Evolutionary conservation across 2,888 invertebrate genomes (phyloP).

Genomic region (Galeruca laticollis): DNA sequence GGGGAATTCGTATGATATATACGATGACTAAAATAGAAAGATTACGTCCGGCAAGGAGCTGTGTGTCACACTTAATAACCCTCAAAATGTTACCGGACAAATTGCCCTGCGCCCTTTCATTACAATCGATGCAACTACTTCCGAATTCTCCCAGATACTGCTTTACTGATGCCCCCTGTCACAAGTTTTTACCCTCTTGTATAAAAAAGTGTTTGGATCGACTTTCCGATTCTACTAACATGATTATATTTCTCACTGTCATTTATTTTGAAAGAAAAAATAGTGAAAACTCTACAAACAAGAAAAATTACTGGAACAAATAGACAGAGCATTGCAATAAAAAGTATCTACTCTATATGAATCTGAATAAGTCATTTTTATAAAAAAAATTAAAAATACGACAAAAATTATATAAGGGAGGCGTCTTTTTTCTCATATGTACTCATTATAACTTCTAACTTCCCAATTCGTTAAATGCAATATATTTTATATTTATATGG

Average conservation of each 20-base stretch:
- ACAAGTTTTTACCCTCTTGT: slow-evolving; percentile 8
- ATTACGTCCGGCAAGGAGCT: slow-evolving; percentile 47
- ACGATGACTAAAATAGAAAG: slow-evolving; percentile 55
- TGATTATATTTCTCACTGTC: slow-evolving; percentile 6
- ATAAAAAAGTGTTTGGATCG: slow-evolving; percentile 4
- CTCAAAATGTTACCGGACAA: slow-evolving; percentile 45
- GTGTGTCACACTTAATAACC: slow-evolving; percentile 44
- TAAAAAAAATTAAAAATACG: too few species aligned
- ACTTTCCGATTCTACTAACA: not conserved
- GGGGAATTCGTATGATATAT: slow-evolving; percentile 54
- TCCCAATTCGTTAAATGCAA: too few species aligned
- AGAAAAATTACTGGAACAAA: too few species aligned
- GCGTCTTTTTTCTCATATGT: too few species aligned
- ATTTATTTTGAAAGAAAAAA: not conserved
- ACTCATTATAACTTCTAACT: too few species aligned
- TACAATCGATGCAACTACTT: slow-evolving; percentile 25
- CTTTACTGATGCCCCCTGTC: slow-evolving; percentile 11
- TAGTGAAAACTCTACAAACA: not conserved
- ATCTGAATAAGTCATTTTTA: too few species aligned
- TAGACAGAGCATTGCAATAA: too few species aligned
- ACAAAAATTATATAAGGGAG: too few species aligned
- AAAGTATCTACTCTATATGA: too few species aligned
- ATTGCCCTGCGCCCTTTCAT: slow-evolving; percentile 39
- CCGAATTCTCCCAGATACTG: slow-evolving; percentile 11
- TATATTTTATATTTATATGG: too few species aligned